Base-by-base conservation (phyloP, 2,797 vertebrate species). In the Orientallactaga sibirica region DNA sequence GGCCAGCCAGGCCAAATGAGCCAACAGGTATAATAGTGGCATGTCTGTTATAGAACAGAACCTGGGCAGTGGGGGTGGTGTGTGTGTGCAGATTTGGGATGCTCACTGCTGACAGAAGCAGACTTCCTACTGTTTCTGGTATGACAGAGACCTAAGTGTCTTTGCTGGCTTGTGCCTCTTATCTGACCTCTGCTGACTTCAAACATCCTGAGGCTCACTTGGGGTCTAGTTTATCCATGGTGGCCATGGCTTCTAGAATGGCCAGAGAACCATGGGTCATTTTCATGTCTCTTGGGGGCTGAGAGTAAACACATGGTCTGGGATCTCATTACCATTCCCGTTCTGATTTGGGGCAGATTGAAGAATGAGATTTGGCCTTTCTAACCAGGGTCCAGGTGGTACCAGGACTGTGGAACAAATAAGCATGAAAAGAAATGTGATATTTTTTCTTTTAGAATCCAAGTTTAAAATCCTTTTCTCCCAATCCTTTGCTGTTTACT, bases 401-500 rank as follows among this genome's bases (percentile, higher is more conserved):
- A 4, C 37, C 24, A 7, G 6, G 25, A 25, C 12, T 12, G 16
- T 29, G 29, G 3, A 18, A n/a, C 12, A 27, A 29, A 5, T 29
- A 86, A 66, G 29, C 33, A 43, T 12, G 0, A 25, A 62, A 77
- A 66, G 22, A 80, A 82, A 75, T 67, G 5, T 14, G 14, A 19
- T 27, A 84, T 90, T 12, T 74, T 66, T 4, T 80, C 22, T 41
- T 94, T 71, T 3, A 84, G 55, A 84, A 83, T 37, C 24, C 27
- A 61, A 20, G 55, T 58, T 89, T 81, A 18, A 15, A 7, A 71
- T 15, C 29, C 10, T 33, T 70, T 58, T 73, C 25, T 0, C 1
- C 61, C 66, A 80, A 81, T 64, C 7, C n/a, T 95, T 95, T 55
- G n/a, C 43, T 79, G 29, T 55, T 87, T 85, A 52, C 22, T 76